Percentiles rank a stretch among this genome's conserved stretches.
These are phyloP conservation scores for Dinoponera quadriceps DNA, from an alignment of 1,140 invertebrate species.

Conservation along the genomic window DNA sequence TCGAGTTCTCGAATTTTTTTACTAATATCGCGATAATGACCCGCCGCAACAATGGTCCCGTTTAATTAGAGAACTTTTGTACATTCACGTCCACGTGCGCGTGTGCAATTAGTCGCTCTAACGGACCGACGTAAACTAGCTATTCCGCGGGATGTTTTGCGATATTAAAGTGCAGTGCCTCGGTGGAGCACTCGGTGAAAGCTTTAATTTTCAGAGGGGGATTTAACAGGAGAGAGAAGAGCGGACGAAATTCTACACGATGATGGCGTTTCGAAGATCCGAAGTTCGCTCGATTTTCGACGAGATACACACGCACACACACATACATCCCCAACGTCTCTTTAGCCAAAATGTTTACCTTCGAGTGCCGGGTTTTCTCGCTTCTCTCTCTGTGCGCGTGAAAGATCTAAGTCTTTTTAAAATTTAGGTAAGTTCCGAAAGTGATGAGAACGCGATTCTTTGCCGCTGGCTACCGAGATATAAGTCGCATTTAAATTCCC, in stretches of 20 bases:
- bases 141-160: conserved; percentile 44
- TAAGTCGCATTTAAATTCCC: conserved; percentile 16
- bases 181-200: conserved; percentile 8
- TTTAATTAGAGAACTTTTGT: conserved; percentile 56
- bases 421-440: conserved; percentile 36
- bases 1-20: conserved; percentile 46
- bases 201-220: conserved; percentile 32
- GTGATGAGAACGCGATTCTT: background rate
- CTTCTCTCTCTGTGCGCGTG: background rate
- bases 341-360: conserved; percentile 10
- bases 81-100: conserved; percentile 3
- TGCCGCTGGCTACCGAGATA: background rate
- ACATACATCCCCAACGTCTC: conserved; percentile 11
- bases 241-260: conserved; percentile 14
- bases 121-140: conserved; percentile 50
- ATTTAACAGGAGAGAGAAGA: conserved; percentile 31
- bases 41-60: conserved; percentile 27
- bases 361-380: background rate
- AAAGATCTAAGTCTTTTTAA: conserved; percentile 48
- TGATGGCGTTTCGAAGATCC: conserved; percentile 34
- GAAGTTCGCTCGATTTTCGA: conserved; percentile 19
- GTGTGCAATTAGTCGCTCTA: conserved; percentile 49
- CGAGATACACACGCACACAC: background rate
- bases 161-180: conserved; percentile 41
- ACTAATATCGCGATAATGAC: conserved; percentile 55